These are phyloP conservation scores for Heliconius cydno DNA, from an alignment of 2,888 invertebrate genomes.

Conservation along the genomic window DNA sequence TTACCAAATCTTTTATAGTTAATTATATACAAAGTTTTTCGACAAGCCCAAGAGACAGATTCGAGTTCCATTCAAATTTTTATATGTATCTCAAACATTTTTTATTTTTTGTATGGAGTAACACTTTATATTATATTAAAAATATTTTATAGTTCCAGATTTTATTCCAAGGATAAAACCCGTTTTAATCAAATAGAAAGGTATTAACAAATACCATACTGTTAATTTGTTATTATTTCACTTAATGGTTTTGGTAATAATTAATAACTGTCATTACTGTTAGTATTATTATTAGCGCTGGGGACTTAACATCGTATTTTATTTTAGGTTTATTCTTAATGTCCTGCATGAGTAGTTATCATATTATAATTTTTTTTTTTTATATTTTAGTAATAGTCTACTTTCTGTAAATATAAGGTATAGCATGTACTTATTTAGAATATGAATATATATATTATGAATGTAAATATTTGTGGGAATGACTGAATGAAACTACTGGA, in stretches of 20 bases:
- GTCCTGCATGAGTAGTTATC: not conserved
- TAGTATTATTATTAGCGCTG: not conserved
- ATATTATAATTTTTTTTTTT: not conserved
- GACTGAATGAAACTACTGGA: too few species aligned
- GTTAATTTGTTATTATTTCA: not conserved
- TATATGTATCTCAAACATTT: not conserved
- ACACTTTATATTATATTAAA: not conserved
- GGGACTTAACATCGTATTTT: not conserved
- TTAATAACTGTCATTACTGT: not conserved
- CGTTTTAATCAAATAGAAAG: slow-evolving; percentile 26
- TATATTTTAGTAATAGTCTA: too few species aligned
- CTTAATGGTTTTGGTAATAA: not conserved
- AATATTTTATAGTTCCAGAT: slow-evolving; percentile 24
- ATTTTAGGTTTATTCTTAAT: not conserved
- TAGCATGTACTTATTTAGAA: too few species aligned
- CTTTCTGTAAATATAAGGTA: too few species aligned
- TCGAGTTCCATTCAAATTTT: not conserved
- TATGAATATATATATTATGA: too few species aligned
- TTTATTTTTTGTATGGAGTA: not conserved
- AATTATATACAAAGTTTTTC: not conserved
- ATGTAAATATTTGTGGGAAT: too few species aligned
- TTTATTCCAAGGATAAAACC: slow-evolving; percentile 28
- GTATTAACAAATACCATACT: slow-evolving; percentile 1
- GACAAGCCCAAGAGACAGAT: not conserved
- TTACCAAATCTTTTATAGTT: not conserved